These are phyloP conservation scores for western clawed frog (Xenopus tropicalis) DNA, from an alignment of 2,113 vertebrate genomes.

Conservation along the genomic window DNA sequence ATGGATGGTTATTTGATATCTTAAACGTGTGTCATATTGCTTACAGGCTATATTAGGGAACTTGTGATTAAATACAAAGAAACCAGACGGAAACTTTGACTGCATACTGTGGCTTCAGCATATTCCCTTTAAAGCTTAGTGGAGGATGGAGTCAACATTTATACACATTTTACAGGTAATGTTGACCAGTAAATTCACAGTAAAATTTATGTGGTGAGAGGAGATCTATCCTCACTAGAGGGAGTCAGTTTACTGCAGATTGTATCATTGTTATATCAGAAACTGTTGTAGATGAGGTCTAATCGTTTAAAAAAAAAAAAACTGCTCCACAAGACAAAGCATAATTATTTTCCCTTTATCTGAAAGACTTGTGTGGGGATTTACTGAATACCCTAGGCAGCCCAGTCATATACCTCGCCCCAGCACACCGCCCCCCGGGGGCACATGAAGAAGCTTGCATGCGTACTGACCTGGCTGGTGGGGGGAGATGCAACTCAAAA, in stretches of 20 bases:
- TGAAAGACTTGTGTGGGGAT: no score
- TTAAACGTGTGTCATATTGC: not conserved
- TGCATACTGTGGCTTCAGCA: not conserved
- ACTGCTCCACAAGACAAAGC: no score
- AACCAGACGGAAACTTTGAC: slow-evolving; percentile 26
- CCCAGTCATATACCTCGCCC: no score
- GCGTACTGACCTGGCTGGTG: no score
- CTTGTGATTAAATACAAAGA: slow-evolving; percentile 27
- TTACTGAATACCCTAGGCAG: no score
- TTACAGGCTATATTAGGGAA: slow-evolving; percentile 13
- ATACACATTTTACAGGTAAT: not conserved
- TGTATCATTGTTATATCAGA: no score
- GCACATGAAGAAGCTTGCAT: no score
- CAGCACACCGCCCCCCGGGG: no score
- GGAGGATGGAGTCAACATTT: not conserved
- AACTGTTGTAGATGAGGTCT: not conserved
- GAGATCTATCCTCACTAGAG: not conserved
- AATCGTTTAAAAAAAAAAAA: not conserved
- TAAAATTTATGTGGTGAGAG: no score
- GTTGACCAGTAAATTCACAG: not conserved
- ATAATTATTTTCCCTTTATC: no score
- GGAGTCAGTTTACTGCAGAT: not conserved
- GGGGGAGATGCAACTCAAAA: no score
- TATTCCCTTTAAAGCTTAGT: not conserved
- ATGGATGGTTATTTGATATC: slow-evolving; percentile 18